Conservation (phyloP, 2,113 vertebrate genomes). For the Aspiorhynchus laticeps region DNA sequence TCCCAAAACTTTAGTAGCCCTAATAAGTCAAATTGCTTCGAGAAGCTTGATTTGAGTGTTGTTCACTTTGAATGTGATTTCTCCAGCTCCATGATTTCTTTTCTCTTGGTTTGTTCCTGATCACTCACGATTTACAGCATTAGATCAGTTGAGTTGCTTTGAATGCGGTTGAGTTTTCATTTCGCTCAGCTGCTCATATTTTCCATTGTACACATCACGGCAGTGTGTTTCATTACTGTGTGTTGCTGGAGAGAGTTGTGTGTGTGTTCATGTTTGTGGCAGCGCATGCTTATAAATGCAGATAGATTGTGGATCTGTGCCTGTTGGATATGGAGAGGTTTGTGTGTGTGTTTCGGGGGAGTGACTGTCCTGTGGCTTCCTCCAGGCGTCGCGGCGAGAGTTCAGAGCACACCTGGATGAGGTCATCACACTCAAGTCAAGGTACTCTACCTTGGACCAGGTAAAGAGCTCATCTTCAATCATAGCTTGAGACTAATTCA, state of each 20-base stretch:
- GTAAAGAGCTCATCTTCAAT: slow-evolving; percentile 77
- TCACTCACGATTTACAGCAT: not conserved
- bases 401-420: slow-evolving; percentile 86
- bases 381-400: slow-evolving; percentile 83
- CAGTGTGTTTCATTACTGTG: slow-evolving; percentile 49
- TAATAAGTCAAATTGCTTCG: not conserved
- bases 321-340: slow-evolving; percentile 16
- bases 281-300: slow-evolving; percentile 48
- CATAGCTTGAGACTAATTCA: slow-evolving; percentile 46
- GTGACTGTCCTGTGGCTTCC: slow-evolving; percentile 82
- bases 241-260: slow-evolving; percentile 4
- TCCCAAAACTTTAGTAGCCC: not conserved
- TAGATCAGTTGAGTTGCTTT: not conserved
- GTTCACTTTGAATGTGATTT: not conserved
- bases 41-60: not conserved
- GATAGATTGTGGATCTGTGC: slow-evolving; percentile 56
- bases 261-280: slow-evolving; percentile 23
- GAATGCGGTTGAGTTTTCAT: not conserved
- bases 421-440: slow-evolving; percentile 87
- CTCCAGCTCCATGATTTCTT: not conserved
- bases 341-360: slow-evolving; percentile 27
- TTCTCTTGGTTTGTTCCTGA: not conserved
- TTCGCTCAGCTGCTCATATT: slow-evolving; percentile 52
- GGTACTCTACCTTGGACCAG: slow-evolving; percentile 87
- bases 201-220: slow-evolving; percentile 50